Evolutionary conservation across 1,140 invertebrate genomes (phyloP).

Genomic region (Latrodectus geometricus): DNA sequence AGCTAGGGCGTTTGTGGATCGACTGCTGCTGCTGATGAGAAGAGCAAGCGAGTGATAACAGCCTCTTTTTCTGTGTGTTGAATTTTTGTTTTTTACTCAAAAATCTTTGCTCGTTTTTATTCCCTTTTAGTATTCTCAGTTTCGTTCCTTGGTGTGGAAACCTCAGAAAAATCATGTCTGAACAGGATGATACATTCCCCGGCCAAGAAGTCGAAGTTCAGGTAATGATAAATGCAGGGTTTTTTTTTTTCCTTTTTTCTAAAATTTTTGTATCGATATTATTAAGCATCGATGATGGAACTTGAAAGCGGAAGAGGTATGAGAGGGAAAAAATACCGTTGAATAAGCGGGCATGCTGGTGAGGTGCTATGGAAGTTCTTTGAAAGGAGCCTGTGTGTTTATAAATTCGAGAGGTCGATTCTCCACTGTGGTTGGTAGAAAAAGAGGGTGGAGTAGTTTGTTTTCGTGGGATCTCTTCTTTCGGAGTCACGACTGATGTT

Average conservation of each 20-base stretch:
- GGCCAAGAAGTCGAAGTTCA: constrained; percentile 53
- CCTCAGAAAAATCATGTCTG: constrained; percentile 39
- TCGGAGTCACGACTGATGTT: neutral
- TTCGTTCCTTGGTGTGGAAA: constrained; percentile 41
- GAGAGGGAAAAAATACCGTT: neutral
- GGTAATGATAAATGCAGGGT: constrained; percentile 14
- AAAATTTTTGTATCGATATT: constrained; percentile 2
- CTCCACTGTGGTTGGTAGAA: constrained; percentile 45
- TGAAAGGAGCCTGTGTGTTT: constrained; percentile 24
- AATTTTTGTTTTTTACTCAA: constrained; percentile 37
- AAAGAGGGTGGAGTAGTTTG: constrained; percentile 40
- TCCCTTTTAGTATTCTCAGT: constrained; percentile 34
- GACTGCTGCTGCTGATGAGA: constrained; percentile 35
- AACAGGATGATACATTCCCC: constrained; percentile 62
- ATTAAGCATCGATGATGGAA: neutral
- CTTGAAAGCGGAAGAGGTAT: neutral
- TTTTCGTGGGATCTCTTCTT: constrained; percentile 37
- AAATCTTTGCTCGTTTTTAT: constrained; percentile 43
- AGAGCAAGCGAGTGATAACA: constrained; percentile 30
- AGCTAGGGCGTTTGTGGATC: constrained; percentile 41
- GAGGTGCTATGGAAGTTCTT: neutral
- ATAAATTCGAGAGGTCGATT: constrained; percentile 45
- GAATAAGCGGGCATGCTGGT: no score
- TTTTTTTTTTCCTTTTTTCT: constrained; percentile 3
- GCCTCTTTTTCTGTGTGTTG: constrained; percentile 37